Evolutionary conservation across 30 jellyfish, hydroid and myxozoan species (phyloP), one percentile per base, ranked within the genome.

Genomic region (Hydractinia echinata): DNA sequence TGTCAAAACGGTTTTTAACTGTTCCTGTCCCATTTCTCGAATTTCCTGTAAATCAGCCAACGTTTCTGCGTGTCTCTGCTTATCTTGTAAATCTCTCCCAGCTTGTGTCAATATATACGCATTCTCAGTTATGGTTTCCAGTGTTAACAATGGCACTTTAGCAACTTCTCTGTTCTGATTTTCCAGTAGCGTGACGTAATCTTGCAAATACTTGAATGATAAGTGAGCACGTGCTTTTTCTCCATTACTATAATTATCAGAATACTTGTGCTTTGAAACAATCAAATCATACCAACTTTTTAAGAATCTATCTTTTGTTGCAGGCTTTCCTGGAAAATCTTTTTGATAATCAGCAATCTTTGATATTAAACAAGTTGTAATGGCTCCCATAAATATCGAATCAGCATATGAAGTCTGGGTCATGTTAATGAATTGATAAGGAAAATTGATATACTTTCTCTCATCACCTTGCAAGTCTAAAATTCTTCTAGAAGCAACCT

Each of bases 91-190:
- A 54, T 77, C 85, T 3, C 85, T 76, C 6, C 85, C 85, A 53
- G 85, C 85, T 77, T 77, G 77, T 18, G 77, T 76, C 54, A 77
- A 60, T 15, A 77, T 61, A 19, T 77, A 76, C 6, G 60, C 60
- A n/a, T 77, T 77, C 74, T 77, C 66, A 53, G 77, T 54, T n/a
- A 53, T 21, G 14, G 60, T 30, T 61, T 77, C 66, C 53, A 77
- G 16, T 53, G 85, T 54, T 21, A 77, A 39, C 8, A 77, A n/a
- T 5, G 85, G 85, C 50, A 77, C 85, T 53, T 66, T 76, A 77
- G 72, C 53, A n/a, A 77, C 76, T 13, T n/a, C 61, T 20, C 51
- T n/a, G 76, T 54, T 56, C 5, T 10, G 53, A 6, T 77, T 54
- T 54, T 77, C 85, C 21, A 52, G n/a, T 50, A 8, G 8, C 79